phyloP scores from a whole-genome alignment of 2,888 invertebrate genomes.

The Esperia sulphurella region DNA sequence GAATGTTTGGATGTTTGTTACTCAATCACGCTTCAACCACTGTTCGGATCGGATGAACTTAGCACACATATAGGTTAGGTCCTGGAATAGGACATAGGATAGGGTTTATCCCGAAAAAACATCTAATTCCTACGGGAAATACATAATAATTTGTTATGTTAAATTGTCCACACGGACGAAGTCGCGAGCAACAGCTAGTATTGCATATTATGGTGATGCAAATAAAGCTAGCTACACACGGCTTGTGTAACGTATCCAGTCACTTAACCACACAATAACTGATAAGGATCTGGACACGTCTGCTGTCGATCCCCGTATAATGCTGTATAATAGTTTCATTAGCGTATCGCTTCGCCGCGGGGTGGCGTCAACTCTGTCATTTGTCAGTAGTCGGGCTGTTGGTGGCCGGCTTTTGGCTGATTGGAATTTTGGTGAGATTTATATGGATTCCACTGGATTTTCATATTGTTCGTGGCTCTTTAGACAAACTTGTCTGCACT shows the following conservation, averaged over 20 bases:
- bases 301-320: slow-evolving; percentile 4
- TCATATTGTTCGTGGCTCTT: no score
- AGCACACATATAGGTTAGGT: no score
- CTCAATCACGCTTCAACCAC: no score
- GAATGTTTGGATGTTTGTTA: no score
- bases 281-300: slow-evolving; percentile 11
- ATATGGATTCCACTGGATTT: neutral
- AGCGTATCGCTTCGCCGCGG: slow-evolving; percentile 16
- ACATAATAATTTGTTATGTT: no score
- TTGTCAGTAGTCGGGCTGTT: slow-evolving; percentile 19
- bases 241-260: neutral
- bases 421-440: neutral
- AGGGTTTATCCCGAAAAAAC: no score
- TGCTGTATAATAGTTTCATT: slow-evolving; percentile 39
- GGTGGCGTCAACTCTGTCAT: slow-evolving; percentile 21
- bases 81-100: no score
- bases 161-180: no score
- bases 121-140: no score
- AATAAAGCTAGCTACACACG: neutral
- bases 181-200: no score
- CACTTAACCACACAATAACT: slow-evolving; percentile 27
- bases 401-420: slow-evolving; percentile 2
- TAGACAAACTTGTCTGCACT: no score
- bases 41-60: no score
- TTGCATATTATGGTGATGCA: neutral